These are phyloP conservation scores for Gymnothorax javanicus DNA, from an alignment of 2,797 vertebrate genomes.

Conservation along the genomic window DNA sequence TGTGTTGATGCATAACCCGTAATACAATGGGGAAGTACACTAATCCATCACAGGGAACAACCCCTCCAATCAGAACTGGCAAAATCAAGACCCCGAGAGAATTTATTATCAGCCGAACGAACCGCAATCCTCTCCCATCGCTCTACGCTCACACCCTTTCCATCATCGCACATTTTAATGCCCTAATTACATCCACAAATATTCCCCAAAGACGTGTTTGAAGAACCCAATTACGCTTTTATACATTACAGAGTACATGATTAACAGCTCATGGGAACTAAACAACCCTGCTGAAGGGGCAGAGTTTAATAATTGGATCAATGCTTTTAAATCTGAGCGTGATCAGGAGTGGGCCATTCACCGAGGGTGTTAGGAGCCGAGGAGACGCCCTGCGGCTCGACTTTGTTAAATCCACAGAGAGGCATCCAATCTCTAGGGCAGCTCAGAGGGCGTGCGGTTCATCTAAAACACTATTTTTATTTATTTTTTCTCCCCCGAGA, in stretches of 20 bases:
- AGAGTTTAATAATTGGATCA: background rate
- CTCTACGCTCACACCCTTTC: background rate
- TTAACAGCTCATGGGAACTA: background rate
- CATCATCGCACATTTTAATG: background rate
- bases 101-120: background rate
- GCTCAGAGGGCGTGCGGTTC: background rate
- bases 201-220: background rate
- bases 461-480: background rate
- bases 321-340: background rate
- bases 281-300: background rate
- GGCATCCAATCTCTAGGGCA: background rate
- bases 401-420: background rate
- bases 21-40: too few relatives aligned
- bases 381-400: background rate
- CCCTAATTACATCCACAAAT: background rate
- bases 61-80: background rate
- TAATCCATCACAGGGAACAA: too few relatives aligned
- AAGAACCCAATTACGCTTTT: background rate
- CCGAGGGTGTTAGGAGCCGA: background rate
- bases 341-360: background rate
- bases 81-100: background rate
- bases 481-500: background rate
- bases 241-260: background rate
- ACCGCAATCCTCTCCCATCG: background rate
- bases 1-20: too few relatives aligned